Conservation (phyloP, 2,797 vertebrate genomes). For the Tokudaia muenninki region DNA sequence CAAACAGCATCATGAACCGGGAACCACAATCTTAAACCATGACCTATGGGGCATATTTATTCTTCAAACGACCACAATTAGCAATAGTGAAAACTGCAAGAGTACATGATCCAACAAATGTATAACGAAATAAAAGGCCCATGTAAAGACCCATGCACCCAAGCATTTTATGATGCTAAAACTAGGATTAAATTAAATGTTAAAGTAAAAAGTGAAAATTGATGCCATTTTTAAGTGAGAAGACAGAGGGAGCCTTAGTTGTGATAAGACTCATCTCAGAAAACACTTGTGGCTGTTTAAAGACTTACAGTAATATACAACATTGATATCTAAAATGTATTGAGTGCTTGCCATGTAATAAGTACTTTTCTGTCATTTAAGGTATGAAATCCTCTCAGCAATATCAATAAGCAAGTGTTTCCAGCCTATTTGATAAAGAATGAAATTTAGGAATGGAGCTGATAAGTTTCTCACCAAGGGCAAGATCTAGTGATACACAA, state of each 20-base stretch:
- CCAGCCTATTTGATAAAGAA: background rate
- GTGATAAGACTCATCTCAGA: background rate
- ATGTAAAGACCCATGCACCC: background rate
- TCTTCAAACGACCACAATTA: background rate
- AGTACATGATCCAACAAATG: background rate
- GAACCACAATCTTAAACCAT: background rate
- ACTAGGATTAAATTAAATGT: background rate
- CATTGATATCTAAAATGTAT: background rate
- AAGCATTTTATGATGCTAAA: background rate
- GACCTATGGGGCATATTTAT: background rate
- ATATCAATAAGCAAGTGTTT: background rate
- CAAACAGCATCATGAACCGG: background rate
- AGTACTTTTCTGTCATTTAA: background rate
- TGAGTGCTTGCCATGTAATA: background rate
- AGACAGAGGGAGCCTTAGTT: background rate
- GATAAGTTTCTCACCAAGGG: background rate
- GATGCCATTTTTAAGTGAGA: constrained; percentile 18
- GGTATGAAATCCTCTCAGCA: background rate
- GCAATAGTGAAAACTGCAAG: background rate
- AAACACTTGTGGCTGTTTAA: background rate
- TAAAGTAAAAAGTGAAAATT: background rate
- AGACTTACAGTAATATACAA: background rate
- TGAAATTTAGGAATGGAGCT: background rate
- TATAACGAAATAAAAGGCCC: background rate
- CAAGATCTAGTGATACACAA: background rate